Evolutionary conservation across 1,140 invertebrate species (phyloP).

Genomic region (Eurosta solidaginis): DNA sequence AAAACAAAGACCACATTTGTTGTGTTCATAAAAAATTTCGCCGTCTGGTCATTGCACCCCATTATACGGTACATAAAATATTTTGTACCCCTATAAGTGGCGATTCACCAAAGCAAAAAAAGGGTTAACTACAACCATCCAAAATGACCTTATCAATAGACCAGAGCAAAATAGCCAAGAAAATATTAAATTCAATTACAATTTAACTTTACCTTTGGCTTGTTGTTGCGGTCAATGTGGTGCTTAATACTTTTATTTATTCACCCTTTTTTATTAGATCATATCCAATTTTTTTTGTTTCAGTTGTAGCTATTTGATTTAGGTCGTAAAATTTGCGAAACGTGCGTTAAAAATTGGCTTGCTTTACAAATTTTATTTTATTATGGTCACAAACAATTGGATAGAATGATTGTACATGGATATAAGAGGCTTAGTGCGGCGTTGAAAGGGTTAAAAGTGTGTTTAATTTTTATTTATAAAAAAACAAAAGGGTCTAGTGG

Average conservation of each 20-base stretch:
- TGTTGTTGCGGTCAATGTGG: constrained; percentile 17
- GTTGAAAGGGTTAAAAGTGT: not conserved
- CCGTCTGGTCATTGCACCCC: constrained; percentile 23
- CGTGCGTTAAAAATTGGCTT: constrained; percentile 23
- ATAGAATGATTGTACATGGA: not conserved
- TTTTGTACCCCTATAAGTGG: not conserved
- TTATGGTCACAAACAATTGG: not conserved
- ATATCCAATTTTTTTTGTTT: not conserved
- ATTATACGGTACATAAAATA: not conserved
- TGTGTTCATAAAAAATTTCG: not conserved
- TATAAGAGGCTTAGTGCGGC: not conserved
- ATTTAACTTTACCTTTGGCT: not conserved
- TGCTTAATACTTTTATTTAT: too few species aligned
- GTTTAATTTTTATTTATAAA: not conserved
- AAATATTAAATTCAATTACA: constrained; percentile 8
- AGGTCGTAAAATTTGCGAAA: constrained; percentile 14
- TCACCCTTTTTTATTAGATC: not conserved
- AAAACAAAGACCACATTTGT: not conserved
- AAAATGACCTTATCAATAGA: constrained; percentile 23
- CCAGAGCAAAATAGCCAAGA: constrained; percentile 5
- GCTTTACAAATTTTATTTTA: not conserved
- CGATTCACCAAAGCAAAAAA: too few species aligned
- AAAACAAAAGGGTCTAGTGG: not conserved
- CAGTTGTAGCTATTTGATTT: not conserved
- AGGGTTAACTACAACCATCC: not conserved